phyloP scores from a whole-genome alignment of 1,140 invertebrate species.

The Sinonovacula constricta region DNA sequence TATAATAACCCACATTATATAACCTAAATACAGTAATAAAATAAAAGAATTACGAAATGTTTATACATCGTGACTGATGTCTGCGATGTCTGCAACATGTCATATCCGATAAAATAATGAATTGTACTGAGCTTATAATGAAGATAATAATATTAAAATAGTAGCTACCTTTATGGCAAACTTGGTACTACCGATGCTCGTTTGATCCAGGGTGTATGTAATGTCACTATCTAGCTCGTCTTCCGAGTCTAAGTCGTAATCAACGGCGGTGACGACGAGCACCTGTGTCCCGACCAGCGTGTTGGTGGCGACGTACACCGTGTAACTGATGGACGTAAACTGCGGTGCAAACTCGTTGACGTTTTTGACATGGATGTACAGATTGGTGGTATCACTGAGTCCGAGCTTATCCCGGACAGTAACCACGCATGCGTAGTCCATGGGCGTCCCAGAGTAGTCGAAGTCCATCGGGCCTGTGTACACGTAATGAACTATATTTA shows the following conservation, averaged over 20 bases:
- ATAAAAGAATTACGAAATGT: no score
- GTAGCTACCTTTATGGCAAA: conserved; percentile 23
- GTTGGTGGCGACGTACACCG: conserved; percentile 28
- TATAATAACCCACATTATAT: no score
- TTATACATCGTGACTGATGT: no score
- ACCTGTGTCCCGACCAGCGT: conserved; percentile 19
- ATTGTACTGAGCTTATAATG: no score
- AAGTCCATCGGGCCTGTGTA: conserved; percentile 20
- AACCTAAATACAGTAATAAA: no score
- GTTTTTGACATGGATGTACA: conserved; percentile 25
- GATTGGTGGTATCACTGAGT: background rate
- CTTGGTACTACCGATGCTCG: background rate
- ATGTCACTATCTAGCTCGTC: conserved; percentile 12
- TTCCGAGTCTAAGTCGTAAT: conserved; percentile 17
- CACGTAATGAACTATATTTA: no score
- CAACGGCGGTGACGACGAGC: background rate
- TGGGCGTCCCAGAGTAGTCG: conserved; percentile 6
- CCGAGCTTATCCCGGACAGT: conserved; percentile 21
- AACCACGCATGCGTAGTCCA: conserved; percentile 7
- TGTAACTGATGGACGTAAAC: conserved; percentile 16
- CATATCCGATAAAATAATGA: no score
- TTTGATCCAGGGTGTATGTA: conserved; percentile 18
- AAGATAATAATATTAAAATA: no score
- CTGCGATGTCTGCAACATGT: no score
- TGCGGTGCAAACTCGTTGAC: conserved; percentile 15